A percentile compares a stretch with the other conserved stretches of the same genome.
These are phyloP conservation scores for Erpornis zantholeuca DNA, from an alignment of 2,113 vertebrate species.

Conservation along the genomic window DNA sequence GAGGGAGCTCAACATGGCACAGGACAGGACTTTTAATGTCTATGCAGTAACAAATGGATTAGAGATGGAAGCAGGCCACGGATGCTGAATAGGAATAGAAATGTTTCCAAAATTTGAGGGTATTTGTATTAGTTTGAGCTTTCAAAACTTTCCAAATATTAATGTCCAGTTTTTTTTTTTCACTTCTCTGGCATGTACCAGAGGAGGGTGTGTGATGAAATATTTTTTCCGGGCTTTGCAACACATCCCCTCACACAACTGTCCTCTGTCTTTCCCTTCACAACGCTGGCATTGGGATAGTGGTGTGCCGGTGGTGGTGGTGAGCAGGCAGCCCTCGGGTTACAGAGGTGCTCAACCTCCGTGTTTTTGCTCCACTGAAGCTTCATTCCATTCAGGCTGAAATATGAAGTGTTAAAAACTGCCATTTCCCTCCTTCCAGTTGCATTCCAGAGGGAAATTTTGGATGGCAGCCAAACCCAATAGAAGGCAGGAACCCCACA, in stretches of 20 bases:
- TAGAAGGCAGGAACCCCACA: background rate
- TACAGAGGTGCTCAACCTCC: background rate
- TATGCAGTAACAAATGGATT: background rate
- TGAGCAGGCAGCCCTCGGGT: background rate
- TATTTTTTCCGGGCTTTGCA: background rate
- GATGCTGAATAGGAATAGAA: background rate
- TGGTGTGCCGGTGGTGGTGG: fast-evolving
- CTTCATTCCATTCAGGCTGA: background rate
- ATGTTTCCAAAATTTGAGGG: background rate
- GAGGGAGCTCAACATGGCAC: background rate
- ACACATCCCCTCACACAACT: background rate
- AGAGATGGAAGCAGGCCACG: background rate
- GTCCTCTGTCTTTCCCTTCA: background rate
- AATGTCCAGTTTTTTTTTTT: background rate
- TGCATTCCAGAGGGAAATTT: slow-evolving; percentile 29
- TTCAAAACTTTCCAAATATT: background rate
- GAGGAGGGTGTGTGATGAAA: background rate
- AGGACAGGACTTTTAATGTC: background rate
- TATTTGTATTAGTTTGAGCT: background rate
- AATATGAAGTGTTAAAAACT: slow-evolving; percentile 48
- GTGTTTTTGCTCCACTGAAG: background rate
- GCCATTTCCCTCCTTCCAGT: background rate
- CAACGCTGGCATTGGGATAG: fast-evolving
- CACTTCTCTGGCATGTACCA: background rate
- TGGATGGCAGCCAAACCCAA: background rate